A percentile compares a stretch with the other conserved stretches of the same genome.
Conservation (phyloP, 2,888 invertebrate genomes). For the Himalopsyche tibetana region DNA sequence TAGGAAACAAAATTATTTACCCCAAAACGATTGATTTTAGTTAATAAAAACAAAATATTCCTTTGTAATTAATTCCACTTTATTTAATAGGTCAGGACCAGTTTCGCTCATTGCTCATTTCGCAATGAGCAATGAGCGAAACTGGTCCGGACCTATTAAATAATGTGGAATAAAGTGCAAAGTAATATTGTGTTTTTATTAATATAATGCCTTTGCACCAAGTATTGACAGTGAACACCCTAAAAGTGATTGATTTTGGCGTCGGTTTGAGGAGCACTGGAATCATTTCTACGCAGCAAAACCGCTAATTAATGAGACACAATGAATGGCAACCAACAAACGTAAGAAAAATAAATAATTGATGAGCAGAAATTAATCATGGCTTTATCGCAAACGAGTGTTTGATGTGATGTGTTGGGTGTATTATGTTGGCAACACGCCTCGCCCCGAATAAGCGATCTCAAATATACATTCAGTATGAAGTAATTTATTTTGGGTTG, state of each 20-base stretch:
- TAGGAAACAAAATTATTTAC: too few species aligned
- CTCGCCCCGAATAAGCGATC: background rate
- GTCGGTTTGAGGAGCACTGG: background rate
- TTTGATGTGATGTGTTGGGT: constrained; percentile 5
- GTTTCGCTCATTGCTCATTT: too few species aligned
- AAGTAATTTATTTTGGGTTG: constrained; percentile 15
- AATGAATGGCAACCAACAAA: constrained; percentile 39
- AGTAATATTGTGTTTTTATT: too few species aligned
- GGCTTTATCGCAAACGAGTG: constrained; percentile 27
- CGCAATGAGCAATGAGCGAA: too few species aligned
- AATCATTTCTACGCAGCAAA: constrained; percentile 34
- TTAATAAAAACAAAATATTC: too few species aligned
- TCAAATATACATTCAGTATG: background rate
- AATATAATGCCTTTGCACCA: too few species aligned
- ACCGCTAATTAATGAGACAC: constrained; percentile 43
- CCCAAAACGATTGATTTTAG: too few species aligned
- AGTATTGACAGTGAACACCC: too few species aligned
- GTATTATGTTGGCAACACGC: background rate
- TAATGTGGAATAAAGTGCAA: too few species aligned
- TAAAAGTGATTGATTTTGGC: background rate
- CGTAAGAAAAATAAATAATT: constrained; percentile 43
- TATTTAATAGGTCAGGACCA: too few species aligned
- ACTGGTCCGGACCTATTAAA: too few species aligned
- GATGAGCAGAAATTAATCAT: constrained; percentile 38
- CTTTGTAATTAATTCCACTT: too few species aligned